These are phyloP conservation scores for Arvicanthis niloticus DNA, from an alignment of 2,113 vertebrate genomes.

Conservation along the genomic window DNA sequence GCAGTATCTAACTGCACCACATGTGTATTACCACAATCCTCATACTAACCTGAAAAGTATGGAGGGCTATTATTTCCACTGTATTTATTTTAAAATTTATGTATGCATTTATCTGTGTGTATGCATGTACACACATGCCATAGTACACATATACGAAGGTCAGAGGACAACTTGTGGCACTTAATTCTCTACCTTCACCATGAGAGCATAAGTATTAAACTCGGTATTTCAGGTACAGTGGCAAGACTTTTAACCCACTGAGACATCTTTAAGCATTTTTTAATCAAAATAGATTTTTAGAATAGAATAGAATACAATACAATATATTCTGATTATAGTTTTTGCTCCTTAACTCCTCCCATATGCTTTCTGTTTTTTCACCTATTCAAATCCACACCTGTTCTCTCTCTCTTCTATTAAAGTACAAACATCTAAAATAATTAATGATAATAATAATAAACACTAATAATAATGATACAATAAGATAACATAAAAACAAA, in stretches of 20 bases:
- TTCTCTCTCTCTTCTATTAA: background rate
- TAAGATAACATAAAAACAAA: background rate
- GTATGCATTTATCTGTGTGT: background rate
- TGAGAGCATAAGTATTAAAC: background rate
- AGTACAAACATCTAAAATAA: background rate
- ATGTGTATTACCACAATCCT: background rate
- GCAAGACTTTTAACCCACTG: background rate
- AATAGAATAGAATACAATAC: too few relatives aligned
- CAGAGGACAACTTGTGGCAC: background rate
- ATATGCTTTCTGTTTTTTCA: background rate
- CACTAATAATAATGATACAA: background rate
- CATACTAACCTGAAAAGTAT: background rate
- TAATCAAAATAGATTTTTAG: background rate
- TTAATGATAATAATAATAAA: background rate
- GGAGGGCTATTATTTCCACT: too few relatives aligned
- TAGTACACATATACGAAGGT: background rate
- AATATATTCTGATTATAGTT: background rate
- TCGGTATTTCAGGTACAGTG: background rate
- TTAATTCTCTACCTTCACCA: background rate
- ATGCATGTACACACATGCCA: background rate
- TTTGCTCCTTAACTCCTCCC: background rate
- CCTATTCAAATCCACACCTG: rapidly evolving
- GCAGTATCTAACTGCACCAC: background rate
- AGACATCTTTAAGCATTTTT: too few relatives aligned
- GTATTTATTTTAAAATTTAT: background rate